A percentile compares a stretch with the other conserved stretches of the same genome.
These are phyloP conservation scores for Diaperis boleti DNA, from an alignment of 2,888 invertebrate species.

Conservation along the genomic window DNA sequence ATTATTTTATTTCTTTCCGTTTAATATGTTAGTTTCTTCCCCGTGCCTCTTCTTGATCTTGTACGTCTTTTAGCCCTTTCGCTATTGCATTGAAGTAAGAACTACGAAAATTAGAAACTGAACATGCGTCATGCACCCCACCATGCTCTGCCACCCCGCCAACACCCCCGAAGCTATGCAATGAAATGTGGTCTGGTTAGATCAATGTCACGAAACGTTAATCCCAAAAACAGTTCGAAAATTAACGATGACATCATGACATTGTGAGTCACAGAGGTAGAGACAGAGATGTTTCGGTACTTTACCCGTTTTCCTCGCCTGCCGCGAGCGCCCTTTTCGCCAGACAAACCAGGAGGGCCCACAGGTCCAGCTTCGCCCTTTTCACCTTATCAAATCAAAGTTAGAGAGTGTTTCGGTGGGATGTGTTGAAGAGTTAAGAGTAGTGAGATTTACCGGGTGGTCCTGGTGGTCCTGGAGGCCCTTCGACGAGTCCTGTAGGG, in stretches of 20 bases:
- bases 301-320: slow-evolving; percentile 95
- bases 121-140: slow-evolving; percentile 3
- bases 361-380: slow-evolving; percentile 84
- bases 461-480: slow-evolving; percentile 94
- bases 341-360: slow-evolving; percentile 81
- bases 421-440: not conserved
- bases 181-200: slow-evolving; percentile 62
- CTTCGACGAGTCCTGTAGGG: slow-evolving; percentile 94
- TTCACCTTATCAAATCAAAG: slow-evolving; percentile 71
- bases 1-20: no score
- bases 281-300: slow-evolving; percentile 53
- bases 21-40: no score
- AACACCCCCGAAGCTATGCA: slow-evolving; percentile 62
- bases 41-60: no score
- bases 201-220: slow-evolving; percentile 52
- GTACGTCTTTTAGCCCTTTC: no score
- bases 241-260: slow-evolving; percentile 34
- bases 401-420: not conserved
- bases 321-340: slow-evolving; percentile 92
- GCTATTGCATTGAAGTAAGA: no score
- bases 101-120: not conserved
- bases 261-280: slow-evolving; percentile 41
- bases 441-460: slow-evolving; percentile 88
- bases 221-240: slow-evolving; percentile 30
- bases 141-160: slow-evolving; percentile 37